phyloP scores from a whole-genome alignment of 2,113 vertebrate genomes.

The Alethe castanea region DNA sequence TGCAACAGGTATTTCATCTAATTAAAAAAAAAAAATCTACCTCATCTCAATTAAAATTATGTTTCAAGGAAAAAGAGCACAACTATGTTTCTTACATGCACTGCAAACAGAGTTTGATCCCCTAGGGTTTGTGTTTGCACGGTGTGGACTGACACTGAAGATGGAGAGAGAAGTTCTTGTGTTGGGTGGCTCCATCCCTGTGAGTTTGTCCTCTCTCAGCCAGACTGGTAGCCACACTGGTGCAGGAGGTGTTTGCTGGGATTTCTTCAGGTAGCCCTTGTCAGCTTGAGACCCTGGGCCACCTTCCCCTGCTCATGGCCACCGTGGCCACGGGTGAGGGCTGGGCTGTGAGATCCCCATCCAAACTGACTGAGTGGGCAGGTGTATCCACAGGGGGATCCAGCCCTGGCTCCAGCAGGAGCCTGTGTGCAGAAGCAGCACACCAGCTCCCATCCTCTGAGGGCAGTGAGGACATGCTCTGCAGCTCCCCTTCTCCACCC shows the following conservation, averaged over 20 bases:
- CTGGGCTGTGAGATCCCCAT: neutral
- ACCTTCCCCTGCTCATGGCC: neutral
- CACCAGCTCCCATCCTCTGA: rapidly evolving
- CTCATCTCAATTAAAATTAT: neutral
- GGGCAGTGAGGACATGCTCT: rapidly evolving
- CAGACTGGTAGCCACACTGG: neutral
- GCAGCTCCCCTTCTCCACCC: neutral
- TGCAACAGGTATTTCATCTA: neutral
- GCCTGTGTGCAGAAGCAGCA: neutral
- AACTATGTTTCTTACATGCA: neutral
- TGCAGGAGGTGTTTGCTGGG: neutral
- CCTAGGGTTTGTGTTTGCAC: neutral
- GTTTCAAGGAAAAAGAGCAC: neutral
- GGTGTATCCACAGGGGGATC: rapidly evolving
- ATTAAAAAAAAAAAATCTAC: neutral
- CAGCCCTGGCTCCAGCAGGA: neutral
- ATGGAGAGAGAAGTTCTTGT: neutral
- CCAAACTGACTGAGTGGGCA: neutral
- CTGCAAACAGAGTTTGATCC: neutral
- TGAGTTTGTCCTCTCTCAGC: neutral
- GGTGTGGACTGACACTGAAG: neutral
- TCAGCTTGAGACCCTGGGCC: rapidly evolving
- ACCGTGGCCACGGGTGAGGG: rapidly evolving
- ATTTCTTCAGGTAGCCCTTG: neutral
- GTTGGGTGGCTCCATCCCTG: neutral